Base-by-base conservation (phyloP, 2,113 vertebrate species). In the Vimba vimba region DNA sequence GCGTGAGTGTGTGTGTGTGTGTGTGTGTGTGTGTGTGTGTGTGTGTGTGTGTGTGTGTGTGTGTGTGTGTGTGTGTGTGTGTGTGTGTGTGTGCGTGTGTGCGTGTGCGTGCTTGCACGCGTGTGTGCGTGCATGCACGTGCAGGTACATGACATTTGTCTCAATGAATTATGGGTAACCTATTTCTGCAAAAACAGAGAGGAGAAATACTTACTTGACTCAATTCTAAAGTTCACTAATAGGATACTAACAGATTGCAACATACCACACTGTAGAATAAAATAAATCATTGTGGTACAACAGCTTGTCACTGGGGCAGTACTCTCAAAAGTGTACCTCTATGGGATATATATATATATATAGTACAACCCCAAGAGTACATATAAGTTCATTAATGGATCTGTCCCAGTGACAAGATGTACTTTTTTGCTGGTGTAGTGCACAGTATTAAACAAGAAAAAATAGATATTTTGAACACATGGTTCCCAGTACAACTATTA, bases 401-500 rank as follows among this genome's bases (percentile, higher is more conserved):
- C 36, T 43, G 17, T 73, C 36, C 69, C 4, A 21, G 21, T 73
- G 69, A 43, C 36, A 39, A 43, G 3, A 19, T 43, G 69, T 73
- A 43, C 7, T 39, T 39, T 71, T 39, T 23, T n/a, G 12, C 36
- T 13, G 9, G 39, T 36, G 1, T 30, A 45, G 36, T 45, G 21
- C 39, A 74, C 30, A 73, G 69, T n/a, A 73, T 73, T 45, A 73
- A 73, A 73, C 69, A 73, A 73, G 23, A 73, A n/a, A 6, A 73
- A 73, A 2, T 13, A 50, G 47, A 21, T 57, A 13, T 6, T 71
- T 19, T 23, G 5, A 25, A n/a, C 39, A n/a, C 36, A 15, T 45
- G 36, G 69, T 74, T 25, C 71, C 23, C 71, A 15, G 43, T 47
- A 12, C 23, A 43, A 74, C 11, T 47, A 74, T 47, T 15, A 74